phyloP scores from a whole-genome alignment of 1,140 invertebrate genomes.

The Phortica variegata region DNA sequence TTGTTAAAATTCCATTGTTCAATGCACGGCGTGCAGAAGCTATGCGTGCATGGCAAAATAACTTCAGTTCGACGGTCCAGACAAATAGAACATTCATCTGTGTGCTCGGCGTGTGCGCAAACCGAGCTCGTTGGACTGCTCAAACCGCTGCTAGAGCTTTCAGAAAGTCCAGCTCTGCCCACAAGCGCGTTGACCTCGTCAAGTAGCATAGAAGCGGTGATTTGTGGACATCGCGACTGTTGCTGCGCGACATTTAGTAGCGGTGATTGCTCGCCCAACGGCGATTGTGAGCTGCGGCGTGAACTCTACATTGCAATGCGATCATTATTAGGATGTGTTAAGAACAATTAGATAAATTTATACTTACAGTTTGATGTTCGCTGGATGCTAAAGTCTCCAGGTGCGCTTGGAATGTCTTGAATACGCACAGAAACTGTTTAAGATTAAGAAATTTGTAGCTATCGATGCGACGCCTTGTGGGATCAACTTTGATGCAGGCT shows the following conservation, averaged over 20 bases:
- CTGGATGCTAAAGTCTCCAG: constrained; percentile 30
- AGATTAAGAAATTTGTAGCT: constrained; percentile 63
- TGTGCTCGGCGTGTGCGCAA: constrained; percentile 25
- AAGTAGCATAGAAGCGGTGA: constrained; percentile 52
- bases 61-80: constrained; percentile 68
- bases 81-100: constrained; percentile 70
- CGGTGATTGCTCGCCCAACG: background rate
- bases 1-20: constrained; percentile 70
- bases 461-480: constrained; percentile 59
- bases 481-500: constrained; percentile 66
- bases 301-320: constrained; percentile 10
- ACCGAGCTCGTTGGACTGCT: constrained; percentile 10
- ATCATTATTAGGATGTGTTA: too few relatives aligned
- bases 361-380: constrained; percentile 24
- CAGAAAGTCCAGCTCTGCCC: constrained; percentile 1
- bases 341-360: too few relatives aligned
- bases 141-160: constrained; percentile 5
- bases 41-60: constrained; percentile 68
- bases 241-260: background rate
- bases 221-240: constrained; percentile 3
- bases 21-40: constrained; percentile 69
- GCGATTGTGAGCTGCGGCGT: constrained; percentile 9
- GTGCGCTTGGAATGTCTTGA: constrained; percentile 57
- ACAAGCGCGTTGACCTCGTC: constrained; percentile 38
- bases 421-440: constrained; percentile 63